Base-by-base conservation (phyloP, 2,888 invertebrate genomes). In the Alloplasta piceator region DNA sequence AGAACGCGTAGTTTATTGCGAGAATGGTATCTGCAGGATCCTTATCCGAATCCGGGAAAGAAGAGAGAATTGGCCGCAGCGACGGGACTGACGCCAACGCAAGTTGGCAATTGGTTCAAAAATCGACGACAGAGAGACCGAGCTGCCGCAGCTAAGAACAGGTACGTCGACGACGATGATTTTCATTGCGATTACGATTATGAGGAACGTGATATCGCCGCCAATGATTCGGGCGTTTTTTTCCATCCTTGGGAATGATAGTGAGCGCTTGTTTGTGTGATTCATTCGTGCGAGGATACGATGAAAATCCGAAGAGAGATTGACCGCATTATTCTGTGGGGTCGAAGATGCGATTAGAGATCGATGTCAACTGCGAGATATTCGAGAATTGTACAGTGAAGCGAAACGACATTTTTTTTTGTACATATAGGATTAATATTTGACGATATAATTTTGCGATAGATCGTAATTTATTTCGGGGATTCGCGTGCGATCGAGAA, bases 21-120 rank as follows among this genome's bases (percentile, higher is more conserved):
- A 82, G 99, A 99, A 94, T 99, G 99, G 98, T 99, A 99, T 93
- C 95, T 99, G 74, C 98, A 98, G 93, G 99, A 98, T 93, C 97
- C 98, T n/a, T 98, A 98, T 93, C 98, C 98, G 75, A 98, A 98
- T 93, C 98, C 98, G 50, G 96, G 97, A 83, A 98, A 98, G 93
- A 98, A 98, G 92, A 93, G 97, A 85, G 98, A 98, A 92, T 93
- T 98, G 89, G 98, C 98, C 38, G 96, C 96, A 88, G 97, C 97
- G 74, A 98, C 98, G 67, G 98, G 98, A 41, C 94, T 98, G 83
- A 98, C 98, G 71, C 97, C 98, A 52, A 98, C 98, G 66, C 98
- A 98, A 93, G 98, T 98, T 81, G 97, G 97, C 72, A 98, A 98
- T 93, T 98, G 98, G 98, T 98, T 98, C 94, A 98, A 98, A 92